Evolutionary conservation across 2,113 vertebrate genomes (phyloP), one percentile per base, ranked within the genome.

Genomic region (Microtus oregoni): DNA sequence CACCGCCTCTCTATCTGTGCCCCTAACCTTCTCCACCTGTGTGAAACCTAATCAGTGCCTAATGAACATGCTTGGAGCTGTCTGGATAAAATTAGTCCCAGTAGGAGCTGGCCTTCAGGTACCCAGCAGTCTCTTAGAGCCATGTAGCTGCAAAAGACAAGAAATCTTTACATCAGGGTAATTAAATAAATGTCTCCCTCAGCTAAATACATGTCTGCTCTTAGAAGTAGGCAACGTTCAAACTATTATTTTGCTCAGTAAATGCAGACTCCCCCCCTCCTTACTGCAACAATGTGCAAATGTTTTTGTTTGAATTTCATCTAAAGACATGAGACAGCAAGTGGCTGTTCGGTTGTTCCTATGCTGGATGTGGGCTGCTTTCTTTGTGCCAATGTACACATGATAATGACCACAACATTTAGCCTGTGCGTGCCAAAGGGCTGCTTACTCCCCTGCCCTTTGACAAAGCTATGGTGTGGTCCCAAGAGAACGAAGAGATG

Each of bases 11-110:
- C 98, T 98, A 99, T 98, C 98, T 98, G 98, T 98, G 98, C 98
- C 98, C 98, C 99, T 99, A 99, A 98, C 99, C 98, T 98, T 99
- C 99, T 98, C 99, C 99, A 99, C 99, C 99, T 99, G 99, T 98
- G 98, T 98, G 98, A 99, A 98, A 98, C 98, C 98, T 99, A 99
- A 99, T 99, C 99, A 99, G 98, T 95, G 98, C 98, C 98, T 99
- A 99, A 99, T 99, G 99, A 99, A 99, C 99, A 99, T 98, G 98
- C 99, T 99, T 99, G 98, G 99, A 99, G 98, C 98, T 99, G 99
- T 99, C 99, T 99, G 99, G 99, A 99, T 99, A 98, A 99, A 99
- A 99, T 99, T 99, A 99, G 98, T 99, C 99, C 99, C 99, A 99
- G 99, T 99, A 99, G 99, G 99, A 99, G 98, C 94, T 89, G 97